Evolutionary conservation across 2,113 vertebrate genomes (phyloP).

Genomic region (Phalacrocorax aristotelis): DNA sequence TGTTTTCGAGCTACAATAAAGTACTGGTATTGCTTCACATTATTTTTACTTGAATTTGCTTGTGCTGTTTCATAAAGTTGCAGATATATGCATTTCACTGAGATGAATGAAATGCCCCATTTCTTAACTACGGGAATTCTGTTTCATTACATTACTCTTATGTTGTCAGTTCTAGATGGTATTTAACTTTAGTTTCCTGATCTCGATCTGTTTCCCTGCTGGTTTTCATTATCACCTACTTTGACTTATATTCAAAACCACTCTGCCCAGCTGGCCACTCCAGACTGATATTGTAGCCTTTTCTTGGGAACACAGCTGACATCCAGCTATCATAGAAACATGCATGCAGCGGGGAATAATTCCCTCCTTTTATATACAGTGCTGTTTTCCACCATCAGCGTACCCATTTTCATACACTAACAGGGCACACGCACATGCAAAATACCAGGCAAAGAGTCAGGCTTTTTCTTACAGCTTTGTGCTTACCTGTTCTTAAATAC

Average conservation of each 20-base stretch:
- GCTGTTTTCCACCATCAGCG: background rate
- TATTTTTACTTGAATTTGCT: background rate
- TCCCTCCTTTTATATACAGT: background rate
- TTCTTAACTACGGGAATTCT: background rate
- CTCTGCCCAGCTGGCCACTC: background rate
- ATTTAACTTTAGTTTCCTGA: background rate
- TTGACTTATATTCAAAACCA: background rate
- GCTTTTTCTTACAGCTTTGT: background rate
- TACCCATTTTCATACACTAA: background rate
- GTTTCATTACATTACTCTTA: background rate
- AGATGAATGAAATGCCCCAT: background rate
- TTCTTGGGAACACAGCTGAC: background rate
- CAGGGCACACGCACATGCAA: background rate
- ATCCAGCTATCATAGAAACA: background rate
- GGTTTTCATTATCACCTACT: background rate
- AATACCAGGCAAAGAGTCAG: background rate
- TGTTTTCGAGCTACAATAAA: slow-evolving; percentile 50
- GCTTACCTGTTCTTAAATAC: background rate
- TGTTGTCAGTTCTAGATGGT: background rate
- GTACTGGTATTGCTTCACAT: background rate
- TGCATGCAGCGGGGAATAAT: background rate
- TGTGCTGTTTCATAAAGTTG: background rate
- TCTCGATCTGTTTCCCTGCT: background rate
- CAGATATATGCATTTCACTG: background rate
- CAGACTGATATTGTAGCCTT: background rate